These are phyloP conservation scores for Leptinotarsa defecta DNA, from an alignment of 1,140 invertebrate species.

Conservation along the genomic window DNA sequence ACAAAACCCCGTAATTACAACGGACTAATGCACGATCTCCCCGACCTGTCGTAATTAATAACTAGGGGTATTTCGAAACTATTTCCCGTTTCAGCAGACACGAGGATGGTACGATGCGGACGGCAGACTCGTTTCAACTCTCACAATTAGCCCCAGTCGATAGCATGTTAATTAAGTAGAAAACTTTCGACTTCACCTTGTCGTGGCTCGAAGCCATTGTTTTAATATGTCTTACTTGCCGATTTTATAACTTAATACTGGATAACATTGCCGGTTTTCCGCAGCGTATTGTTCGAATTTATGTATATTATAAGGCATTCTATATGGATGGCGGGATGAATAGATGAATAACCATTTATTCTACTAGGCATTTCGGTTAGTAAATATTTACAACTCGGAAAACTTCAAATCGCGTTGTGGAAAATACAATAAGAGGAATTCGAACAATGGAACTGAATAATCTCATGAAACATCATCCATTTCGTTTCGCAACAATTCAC, in stretches of 20 bases:
- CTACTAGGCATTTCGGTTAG: too few species aligned
- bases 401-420: too few species aligned
- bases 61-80: conserved; percentile 28
- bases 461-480: too few species aligned
- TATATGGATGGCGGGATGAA: too few species aligned
- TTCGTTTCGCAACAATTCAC: too few species aligned
- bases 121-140: conserved; percentile 26
- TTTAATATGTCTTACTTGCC: conserved; percentile 37
- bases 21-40: conserved; percentile 7
- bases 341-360: too few species aligned
- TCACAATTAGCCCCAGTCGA: conserved; percentile 36
- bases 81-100: conserved; percentile 32
- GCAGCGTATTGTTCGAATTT: conserved; percentile 1
- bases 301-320: conserved; percentile 1
- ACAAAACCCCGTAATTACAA: not conserved
- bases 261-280: conserved; percentile 15
- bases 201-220: conserved; percentile 37
- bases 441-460: too few species aligned
- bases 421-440: too few species aligned
- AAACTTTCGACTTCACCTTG: conserved; percentile 39
- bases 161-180: conserved; percentile 41
- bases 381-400: too few species aligned
- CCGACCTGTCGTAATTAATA: conserved; percentile 26
- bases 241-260: conserved; percentile 40
- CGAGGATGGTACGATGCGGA: conserved; percentile 40